A percentile compares a stretch with the other conserved stretches of the same genome.
Evolutionary conservation across 2,113 vertebrate species (phyloP).

Genomic region (Gavia stellata): DNA sequence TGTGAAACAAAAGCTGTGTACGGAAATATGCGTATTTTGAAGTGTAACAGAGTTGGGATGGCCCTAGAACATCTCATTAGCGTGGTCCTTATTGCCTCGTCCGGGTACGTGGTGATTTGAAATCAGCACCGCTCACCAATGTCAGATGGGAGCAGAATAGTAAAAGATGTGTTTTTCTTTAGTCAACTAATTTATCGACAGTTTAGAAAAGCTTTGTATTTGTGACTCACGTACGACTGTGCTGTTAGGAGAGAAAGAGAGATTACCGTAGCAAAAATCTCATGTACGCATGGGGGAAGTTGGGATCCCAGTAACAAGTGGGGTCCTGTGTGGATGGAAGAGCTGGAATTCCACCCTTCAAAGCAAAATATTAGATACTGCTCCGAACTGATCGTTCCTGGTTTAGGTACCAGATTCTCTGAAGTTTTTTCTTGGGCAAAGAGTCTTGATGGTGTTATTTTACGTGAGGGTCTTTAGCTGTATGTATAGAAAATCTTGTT

Average conservation of each 20-base stretch:
- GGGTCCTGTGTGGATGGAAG: neutral
- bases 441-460: neutral
- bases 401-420: too few species aligned
- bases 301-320: neutral
- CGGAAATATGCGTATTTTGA: rapidly evolving
- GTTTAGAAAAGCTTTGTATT: neutral
- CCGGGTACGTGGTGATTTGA: neutral
- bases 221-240: rapidly evolving
- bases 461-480: neutral
- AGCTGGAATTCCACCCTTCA: neutral
- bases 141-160: neutral
- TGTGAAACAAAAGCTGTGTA: neutral
- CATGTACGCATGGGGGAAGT: rapidly evolving
- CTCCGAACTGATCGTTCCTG: neutral
- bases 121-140: neutral
- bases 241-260: neutral
- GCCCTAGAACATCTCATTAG: neutral
- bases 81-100: neutral
- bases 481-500: neutral
- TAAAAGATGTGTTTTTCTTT: neutral
- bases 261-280: neutral
- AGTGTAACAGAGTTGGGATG: neutral
- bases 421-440: neutral
- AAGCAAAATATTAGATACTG: neutral
- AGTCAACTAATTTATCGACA: neutral